Evolutionary conservation across 2,888 invertebrate genomes (phyloP), one percentile per base, ranked within the genome.

Genomic region (Liposcelis brunnea): DNA sequence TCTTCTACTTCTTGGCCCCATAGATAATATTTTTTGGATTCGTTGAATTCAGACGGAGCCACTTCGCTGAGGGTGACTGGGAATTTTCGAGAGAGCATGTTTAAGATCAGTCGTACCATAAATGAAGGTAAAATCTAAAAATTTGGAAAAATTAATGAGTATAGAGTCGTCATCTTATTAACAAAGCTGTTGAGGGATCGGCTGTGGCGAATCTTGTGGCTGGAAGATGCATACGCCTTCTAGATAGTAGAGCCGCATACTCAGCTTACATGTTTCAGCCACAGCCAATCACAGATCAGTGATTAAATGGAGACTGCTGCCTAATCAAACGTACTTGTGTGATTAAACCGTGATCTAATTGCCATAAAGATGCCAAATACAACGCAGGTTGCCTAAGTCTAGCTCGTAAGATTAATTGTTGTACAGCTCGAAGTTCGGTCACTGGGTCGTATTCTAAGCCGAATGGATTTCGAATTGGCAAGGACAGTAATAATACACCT

Each of bases 61-160:
- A 75, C 66, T 58, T 77, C 75, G 0, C 79, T 76, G 47, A 80
- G 67, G 1, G 74, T 71, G 1, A 81, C 68, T 0, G 79, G 74
- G 55, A 77, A 80, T 53, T 74, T 70, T 21, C 77, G 66, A 1
- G 80, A 77, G 16, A 80, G 60, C 51, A 74, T 67, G 57, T 78
- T 77, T 18, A 81, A 61, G 2, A 75, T 66, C 34, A 73, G 54
- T 46, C 70, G 66, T 6, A 71, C 59, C 1, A 70, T 42, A 11
- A 70, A 58, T 1, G 75, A 71, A 0, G 81, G 80, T 10, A 80
- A 61, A 31, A 72, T 19, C 40, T 40, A 40, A 19, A 40, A 40
- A 19, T 15, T 19, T 6, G 5, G 7, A 40, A 35, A 35, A 26
- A 35, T 15, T 16, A 35, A 32, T 32, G 32, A 32, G 32, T 11